phyloP scores from a whole-genome alignment of 2,888 invertebrate genomes.

The Chrysopilus asiliformis region DNA sequence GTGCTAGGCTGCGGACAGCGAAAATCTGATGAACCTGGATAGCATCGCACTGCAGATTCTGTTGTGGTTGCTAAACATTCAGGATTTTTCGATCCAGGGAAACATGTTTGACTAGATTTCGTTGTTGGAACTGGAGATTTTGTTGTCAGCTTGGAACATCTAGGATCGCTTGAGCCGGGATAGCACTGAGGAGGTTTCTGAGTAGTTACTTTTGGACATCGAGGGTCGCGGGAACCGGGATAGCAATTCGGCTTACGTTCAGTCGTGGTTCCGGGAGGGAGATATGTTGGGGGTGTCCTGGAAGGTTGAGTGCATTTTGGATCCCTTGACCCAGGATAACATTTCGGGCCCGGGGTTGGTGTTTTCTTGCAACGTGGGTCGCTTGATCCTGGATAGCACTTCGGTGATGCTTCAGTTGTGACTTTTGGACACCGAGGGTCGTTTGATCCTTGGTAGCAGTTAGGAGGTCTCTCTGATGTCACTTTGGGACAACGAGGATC shows the following conservation, averaged over 20 bases:
- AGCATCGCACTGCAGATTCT: constrained; percentile 15
- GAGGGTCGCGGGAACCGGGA: constrained; percentile 25
- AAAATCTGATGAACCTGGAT: constrained; percentile 23
- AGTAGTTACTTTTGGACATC: constrained; percentile 20
- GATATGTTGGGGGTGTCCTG: constrained; percentile 10
- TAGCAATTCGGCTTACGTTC: constrained; percentile 24
- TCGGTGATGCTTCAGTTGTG: constrained; percentile 18
- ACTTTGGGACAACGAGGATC: constrained; percentile 26
- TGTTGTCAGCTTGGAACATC: constrained; percentile 21
- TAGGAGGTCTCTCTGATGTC: constrained; percentile 18
- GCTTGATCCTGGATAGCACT: constrained; percentile 20
- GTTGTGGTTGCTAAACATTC: constrained; percentile 19
- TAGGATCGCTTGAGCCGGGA: constrained; percentile 24
- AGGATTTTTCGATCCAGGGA: constrained; percentile 24
- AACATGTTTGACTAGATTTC: constrained; percentile 22
- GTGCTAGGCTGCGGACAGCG: constrained; percentile 1
- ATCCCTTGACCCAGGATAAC: constrained; percentile 30
- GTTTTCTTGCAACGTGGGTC: constrained; percentile 25
- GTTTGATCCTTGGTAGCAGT: constrained; percentile 21
- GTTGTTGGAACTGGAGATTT: constrained; percentile 15
- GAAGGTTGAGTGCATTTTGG: constrained; percentile 8
- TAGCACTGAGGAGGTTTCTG: constrained; percentile 20
- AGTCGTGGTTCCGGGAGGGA: constrained; percentile 18
- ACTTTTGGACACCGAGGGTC: constrained; percentile 27
- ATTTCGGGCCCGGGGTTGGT: constrained; percentile 18